Base-by-base conservation (phyloP, 1,140 invertebrate genomes). In the Trachelipus rathkii region DNA sequence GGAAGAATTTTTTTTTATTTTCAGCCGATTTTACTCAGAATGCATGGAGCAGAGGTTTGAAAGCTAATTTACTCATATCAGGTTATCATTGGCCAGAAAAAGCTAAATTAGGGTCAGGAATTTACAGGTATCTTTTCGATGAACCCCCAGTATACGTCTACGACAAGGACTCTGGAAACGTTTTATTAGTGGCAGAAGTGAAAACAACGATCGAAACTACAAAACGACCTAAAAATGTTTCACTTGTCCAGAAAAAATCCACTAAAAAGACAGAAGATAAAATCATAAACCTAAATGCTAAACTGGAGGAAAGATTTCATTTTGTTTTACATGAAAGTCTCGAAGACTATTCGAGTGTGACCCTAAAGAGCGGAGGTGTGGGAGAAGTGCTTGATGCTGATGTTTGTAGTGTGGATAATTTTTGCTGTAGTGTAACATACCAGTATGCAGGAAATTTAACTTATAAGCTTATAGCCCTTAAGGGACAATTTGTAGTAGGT, bases 61-160 rank as follows among this genome's bases (percentile, higher is more conserved):
- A 88, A 8, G 86, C 89, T 0, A 90, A 90, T 81, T 83, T 91
- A 0, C 81, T 91, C 8, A 86, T 84, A 0, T 84, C 90, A 0
- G 88, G 89, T 21, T 87, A 88, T 71, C 88, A 90, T 72, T 33
- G 77, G 5, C 87, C 88, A 0, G 0, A 15, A 0, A 77, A 84
- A 10, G 87, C 88, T n/a, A 87, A 87, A 74, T 78, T 84, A 10
- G 89, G 89, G 15, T 89, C 87, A 79, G 89, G 89, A 6, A 88
- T 90, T 66, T 90, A 85, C 80, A 76, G 75, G 85, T 87, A 0
- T 85, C 87, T 0, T 83, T 84, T 78, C 82, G 84, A 13, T 87
- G 88, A 13, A 83, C 85, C 0, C 66, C 89, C 33, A 84, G 4
- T 84, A 86, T 73, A 78, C 69, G 11, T 72, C 10, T 77, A 72